These are phyloP conservation scores for Venustoraphidia nigricollis DNA, from an alignment of 2,888 invertebrate genomes.

Conservation along the genomic window DNA sequence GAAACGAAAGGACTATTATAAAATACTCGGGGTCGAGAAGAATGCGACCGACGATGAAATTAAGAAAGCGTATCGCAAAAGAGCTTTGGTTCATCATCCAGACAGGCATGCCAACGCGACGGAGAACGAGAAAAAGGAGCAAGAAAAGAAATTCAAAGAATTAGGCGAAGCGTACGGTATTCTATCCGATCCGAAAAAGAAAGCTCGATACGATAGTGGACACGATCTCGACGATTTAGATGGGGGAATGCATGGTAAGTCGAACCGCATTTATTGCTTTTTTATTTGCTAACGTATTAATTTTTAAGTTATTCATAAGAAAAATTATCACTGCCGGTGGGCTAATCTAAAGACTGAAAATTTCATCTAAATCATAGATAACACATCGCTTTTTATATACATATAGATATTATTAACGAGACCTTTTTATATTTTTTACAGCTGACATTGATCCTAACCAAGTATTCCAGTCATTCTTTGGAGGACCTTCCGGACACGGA, in stretches of 20 bases:
- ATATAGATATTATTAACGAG: too few relatives aligned
- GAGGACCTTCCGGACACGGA: constrained; percentile 29
- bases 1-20: constrained; percentile 92
- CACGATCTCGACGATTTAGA: constrained; percentile 71
- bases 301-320: background rate
- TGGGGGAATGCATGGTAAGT: constrained; percentile 32
- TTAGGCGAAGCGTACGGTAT: constrained; percentile 91
- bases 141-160: constrained; percentile 90
- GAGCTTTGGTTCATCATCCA: constrained; percentile 84
- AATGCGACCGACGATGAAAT: constrained; percentile 81
- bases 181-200: constrained; percentile 80
- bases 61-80: constrained; percentile 84
- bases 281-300: too few relatives aligned
- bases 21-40: constrained; percentile 76
- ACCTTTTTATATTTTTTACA: constrained; percentile 24
- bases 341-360: too few relatives aligned
- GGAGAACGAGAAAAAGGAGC: constrained; percentile 70
- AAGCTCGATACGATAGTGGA: constrained; percentile 78
- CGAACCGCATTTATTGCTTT: too few relatives aligned
- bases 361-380: too few relatives aligned
- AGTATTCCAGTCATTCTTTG: constrained; percentile 76
- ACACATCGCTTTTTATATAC: too few relatives aligned
- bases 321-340: background rate
- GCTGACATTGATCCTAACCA: constrained; percentile 67
- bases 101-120: constrained; percentile 85